Conservation (phyloP, 2,797 vertebrate species). For the Myripristis jacobus region DNA sequence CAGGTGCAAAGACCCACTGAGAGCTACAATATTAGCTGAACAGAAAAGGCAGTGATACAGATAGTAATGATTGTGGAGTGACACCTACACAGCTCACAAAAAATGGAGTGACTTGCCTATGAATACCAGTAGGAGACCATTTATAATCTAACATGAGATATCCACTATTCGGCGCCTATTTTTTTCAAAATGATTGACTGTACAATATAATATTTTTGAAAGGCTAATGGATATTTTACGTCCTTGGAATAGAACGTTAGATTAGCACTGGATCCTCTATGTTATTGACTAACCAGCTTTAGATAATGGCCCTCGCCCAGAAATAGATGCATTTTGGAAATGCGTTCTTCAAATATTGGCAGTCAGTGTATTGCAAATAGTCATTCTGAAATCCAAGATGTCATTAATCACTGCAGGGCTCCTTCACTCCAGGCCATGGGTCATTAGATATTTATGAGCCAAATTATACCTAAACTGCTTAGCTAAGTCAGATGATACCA, state of each 20-base stretch:
- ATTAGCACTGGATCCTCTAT: slow-evolving; percentile 37
- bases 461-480: slow-evolving; percentile 25
- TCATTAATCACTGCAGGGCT: slow-evolving; percentile 22
- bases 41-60: not conserved
- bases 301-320: slow-evolving; percentile 35
- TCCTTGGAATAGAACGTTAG: slow-evolving; percentile 37
- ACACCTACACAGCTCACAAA: not conserved
- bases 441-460: slow-evolving; percentile 54
- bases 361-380: slow-evolving; percentile 52
- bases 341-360: slow-evolving; percentile 46
- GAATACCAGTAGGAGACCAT: too few species aligned
- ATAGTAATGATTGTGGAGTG: not conserved
- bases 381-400: slow-evolving; percentile 46
- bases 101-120: slow-evolving; percentile 6
- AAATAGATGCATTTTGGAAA: slow-evolving; percentile 29
- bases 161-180: slow-evolving; percentile 52
- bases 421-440: slow-evolving; percentile 15
- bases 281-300: slow-evolving; percentile 19
- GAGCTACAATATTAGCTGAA: too few species aligned
- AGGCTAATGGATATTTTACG: slow-evolving; percentile 59
- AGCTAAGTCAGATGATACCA: slow-evolving; percentile 13
- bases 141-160: slow-evolving; percentile 26
- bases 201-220: slow-evolving; percentile 53
- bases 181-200: slow-evolving; percentile 58
- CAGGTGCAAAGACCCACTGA: too few species aligned